Evolutionary conservation across 1,140 invertebrate genomes (phyloP).

Genomic region (Brachionus rubens): DNA sequence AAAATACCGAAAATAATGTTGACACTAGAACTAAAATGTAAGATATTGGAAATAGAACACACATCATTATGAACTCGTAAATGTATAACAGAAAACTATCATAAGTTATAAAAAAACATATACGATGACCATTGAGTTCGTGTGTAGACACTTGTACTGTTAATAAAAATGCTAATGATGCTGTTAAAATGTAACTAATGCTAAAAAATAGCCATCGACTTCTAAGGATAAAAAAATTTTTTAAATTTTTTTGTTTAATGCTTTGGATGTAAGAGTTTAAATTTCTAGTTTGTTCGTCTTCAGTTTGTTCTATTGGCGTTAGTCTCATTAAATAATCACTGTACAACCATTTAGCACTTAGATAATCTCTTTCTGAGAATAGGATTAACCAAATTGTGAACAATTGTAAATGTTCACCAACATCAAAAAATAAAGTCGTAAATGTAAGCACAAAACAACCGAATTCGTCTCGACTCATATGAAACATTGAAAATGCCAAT

Average conservation of each 20-base stretch:
- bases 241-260: not conserved
- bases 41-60: conserved; percentile 3
- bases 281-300: not conserved
- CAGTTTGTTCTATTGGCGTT: not conserved
- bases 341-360: not conserved
- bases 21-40: conserved; percentile 2
- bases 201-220: not conserved
- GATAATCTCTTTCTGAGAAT: not conserved
- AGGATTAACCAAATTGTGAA: not conserved
- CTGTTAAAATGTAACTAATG: not conserved
- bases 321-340: conserved; percentile 24
- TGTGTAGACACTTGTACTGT: not conserved
- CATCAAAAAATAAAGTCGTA: conserved; percentile 22
- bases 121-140: not conserved
- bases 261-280: not conserved
- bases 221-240: not conserved
- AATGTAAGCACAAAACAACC: conserved; percentile 19
- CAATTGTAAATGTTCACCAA: not conserved
- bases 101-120: not conserved
- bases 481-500: not conserved
- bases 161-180: not conserved
- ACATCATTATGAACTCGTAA: not conserved
- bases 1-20: not conserved
- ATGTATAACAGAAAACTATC: not conserved
- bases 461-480: conserved; percentile 1